Evolutionary conservation across 2,113 vertebrate genomes (phyloP), one percentile per base, ranked within the genome.

Genomic region (Toxotes jaculatrix): DNA sequence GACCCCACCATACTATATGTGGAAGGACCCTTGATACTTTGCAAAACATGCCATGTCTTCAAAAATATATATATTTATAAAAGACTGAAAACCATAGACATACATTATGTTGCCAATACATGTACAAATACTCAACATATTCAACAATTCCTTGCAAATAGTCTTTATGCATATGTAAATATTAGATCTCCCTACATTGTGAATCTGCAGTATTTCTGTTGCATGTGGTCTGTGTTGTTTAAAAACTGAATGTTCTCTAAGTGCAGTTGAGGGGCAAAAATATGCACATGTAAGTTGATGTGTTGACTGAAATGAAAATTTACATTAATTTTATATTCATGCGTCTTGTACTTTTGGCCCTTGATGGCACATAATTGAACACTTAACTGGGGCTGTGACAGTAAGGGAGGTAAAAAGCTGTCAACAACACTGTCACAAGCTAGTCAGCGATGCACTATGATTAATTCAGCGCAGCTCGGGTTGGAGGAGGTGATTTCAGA

Each of bases 301-400:
- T 34, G 38, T 21, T 17, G 1, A 7, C 34, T 47, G 34, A 47
- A 45, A 23, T 19, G 19, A 32, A 40, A 51, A 31, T 47, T 3
- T 40, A 27, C 2, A 32, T 53, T 5, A 4, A 38, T 68, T 16
- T 40, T 51, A 4, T 14, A 73, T 59, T 66, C 32, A 40, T 73
- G 47, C 16, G 40, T 34, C 45, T 66, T 64, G 9, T 21, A 57
- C 11, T 65, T 12, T 31, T 66, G 16, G 38, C 42, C 38, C 23
- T n/a, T 40, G 47, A 80, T 59, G 27, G 57, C 38, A 67, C 21
- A 42, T 67, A 51, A 60, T 55, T 63, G 47, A 56, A 76, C 10
- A 38, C 23, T 62, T 67, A 14, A 60, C 34, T 23, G 34, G 7
- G 3, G 4, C 23, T 21, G 19, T 51, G 51, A 11, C 51, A 55